phyloP scores from a whole-genome alignment of 1,140 invertebrate genomes.

The Listronotus oregonensis region DNA sequence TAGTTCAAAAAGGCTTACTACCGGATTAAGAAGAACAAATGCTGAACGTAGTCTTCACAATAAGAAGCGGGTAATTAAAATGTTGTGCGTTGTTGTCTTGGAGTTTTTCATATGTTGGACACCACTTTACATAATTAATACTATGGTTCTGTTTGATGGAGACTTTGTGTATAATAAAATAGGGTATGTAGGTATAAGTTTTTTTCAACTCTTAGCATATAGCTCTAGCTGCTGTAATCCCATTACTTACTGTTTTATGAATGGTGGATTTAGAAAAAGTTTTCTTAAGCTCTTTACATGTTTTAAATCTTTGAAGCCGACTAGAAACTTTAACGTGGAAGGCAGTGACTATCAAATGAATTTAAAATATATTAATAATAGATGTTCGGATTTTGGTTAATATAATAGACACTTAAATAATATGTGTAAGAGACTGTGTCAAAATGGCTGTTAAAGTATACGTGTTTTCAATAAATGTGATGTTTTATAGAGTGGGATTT shows the following conservation, averaged over 20 bases:
- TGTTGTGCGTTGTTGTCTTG: constrained; percentile 69
- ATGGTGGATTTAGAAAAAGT: constrained; percentile 68
- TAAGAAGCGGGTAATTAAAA: constrained; percentile 59
- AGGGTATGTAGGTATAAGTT: constrained; percentile 61
- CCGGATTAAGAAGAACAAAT: constrained; percentile 53
- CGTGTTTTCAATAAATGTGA: constrained; percentile 18
- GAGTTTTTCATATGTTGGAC: constrained; percentile 82
- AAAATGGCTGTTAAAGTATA: constrained; percentile 16
- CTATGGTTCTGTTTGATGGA: constrained; percentile 65
- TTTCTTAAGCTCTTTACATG: constrained; percentile 66
- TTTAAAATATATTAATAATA: constrained; percentile 44
- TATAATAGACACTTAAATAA: background rate
- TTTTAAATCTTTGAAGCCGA: constrained; percentile 39
- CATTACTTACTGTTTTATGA: constrained; percentile 80
- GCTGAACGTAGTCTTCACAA: constrained; percentile 58
- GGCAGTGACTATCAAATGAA: constrained; percentile 53
- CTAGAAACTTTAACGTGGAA: constrained; percentile 14
- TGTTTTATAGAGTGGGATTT: background rate
- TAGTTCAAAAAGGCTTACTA: constrained; percentile 38
- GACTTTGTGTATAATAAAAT: constrained; percentile 59
- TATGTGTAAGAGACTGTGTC: constrained; percentile 14
- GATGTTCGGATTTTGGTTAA: constrained; percentile 26
- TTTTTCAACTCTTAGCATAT: constrained; percentile 70
- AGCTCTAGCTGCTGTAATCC: constrained; percentile 74
- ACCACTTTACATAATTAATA: constrained; percentile 71